Evolutionary conservation across 30 jellyfish, hydroid and myxozoan genomes (phyloP).

Genomic region (Rhopilema esculentum): DNA sequence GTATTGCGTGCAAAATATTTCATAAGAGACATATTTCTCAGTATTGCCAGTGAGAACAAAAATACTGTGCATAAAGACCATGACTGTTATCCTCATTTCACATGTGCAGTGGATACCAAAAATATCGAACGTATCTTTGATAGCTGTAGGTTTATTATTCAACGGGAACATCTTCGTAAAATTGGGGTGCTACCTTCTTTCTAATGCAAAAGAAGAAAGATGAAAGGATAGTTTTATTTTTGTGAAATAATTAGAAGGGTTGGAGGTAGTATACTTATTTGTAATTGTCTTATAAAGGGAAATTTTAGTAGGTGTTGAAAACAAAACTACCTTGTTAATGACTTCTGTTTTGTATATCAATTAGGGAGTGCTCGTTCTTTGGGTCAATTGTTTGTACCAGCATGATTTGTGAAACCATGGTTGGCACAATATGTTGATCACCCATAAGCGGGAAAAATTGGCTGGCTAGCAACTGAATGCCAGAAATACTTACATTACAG

Average conservation of each 20-base stretch:
- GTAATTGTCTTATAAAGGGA: not conserved
- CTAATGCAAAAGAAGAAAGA: not conserved
- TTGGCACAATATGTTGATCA: too few relatives aligned
- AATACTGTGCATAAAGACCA: constrained; percentile 51
- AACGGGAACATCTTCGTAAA: constrained; percentile 86
- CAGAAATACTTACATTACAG: too few relatives aligned
- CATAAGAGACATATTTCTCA: constrained; percentile 81
- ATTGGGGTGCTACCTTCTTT: constrained; percentile 86
- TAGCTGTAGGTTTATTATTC: constrained; percentile 90
- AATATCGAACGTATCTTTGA: constrained; percentile 91
- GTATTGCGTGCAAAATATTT: constrained; percentile 88
- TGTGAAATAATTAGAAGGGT: not conserved
- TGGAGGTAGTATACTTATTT: not conserved
- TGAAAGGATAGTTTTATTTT: not conserved
- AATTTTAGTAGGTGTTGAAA: not conserved
- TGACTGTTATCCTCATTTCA: constrained; percentile 94
- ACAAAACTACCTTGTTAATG: not conserved
- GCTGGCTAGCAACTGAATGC: too few relatives aligned
- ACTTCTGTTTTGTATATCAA: not conserved
- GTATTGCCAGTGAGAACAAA: constrained; percentile 57
- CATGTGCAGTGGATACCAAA: constrained; percentile 98
- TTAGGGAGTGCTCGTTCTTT: too few relatives aligned
- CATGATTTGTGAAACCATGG: too few relatives aligned
- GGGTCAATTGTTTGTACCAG: not conserved
- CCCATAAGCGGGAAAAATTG: too few relatives aligned